Evolutionary conservation across 37 sponge, comb jelly and placozoan species (phyloP), one percentile per base, ranked within the genome.

Genomic region (Eunapius fragilis): DNA sequence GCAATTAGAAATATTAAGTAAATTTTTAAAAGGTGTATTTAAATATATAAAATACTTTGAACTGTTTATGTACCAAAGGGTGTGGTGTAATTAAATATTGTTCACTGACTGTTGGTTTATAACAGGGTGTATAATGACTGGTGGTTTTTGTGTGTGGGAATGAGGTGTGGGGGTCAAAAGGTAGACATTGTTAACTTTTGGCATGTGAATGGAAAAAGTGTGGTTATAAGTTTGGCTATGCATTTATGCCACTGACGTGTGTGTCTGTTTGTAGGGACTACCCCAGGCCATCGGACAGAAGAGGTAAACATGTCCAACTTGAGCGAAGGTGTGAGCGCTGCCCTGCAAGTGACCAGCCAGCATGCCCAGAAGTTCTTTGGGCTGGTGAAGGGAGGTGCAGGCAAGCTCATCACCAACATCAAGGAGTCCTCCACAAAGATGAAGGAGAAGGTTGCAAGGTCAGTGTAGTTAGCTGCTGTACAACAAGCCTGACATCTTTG

Each of bases 391-490:
- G 93, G 89, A 35, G 93, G 93, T 13, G 96, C 96, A 5, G 96
- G 89, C 9, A 87, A 72, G 31, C 79, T 96, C 31, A 80, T 96
- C 76, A 93, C 89, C 85, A 93, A 89, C 75, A 91, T 96, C 69
- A 93, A 93, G 67, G 96, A 96, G 45, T 95, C 90, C 2, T 93
- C 96, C 38, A 48, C 87, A 78, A 95, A 89, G 71, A 87, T 89
- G 36, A 75, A 92, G 7, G 26, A 67, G 24, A 80, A 74, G 31
- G 92, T 91, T 71, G 68, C 77, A 17, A 58, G 80, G 92, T 91
- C 27, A 69, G 89, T 78, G 24, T 17, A 28, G 33, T n/a, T n/a
- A n/a, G n/a, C n/a, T n/a, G n/a, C n/a, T n/a, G n/a, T n/a, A n/a
- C n/a, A n/a, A n/a, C n/a, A n/a, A n/a, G n/a, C n/a, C n/a, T n/a